These are phyloP conservation scores for Rapana venosa DNA, from an alignment of 2,888 invertebrate species.

Conservation along the genomic window DNA sequence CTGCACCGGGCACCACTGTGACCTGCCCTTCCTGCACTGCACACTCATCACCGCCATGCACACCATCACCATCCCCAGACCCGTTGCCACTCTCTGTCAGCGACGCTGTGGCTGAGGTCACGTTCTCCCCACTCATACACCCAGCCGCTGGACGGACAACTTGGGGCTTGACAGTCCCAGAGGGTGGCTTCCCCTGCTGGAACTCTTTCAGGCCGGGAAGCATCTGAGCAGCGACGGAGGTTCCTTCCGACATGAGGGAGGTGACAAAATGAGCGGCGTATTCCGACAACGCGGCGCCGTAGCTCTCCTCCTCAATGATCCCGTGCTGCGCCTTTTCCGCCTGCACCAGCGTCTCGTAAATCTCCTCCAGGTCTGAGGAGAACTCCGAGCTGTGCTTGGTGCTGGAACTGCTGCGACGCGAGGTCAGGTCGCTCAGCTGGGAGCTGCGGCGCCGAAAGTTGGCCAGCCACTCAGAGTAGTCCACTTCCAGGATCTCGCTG, in stretches of 20 bases:
- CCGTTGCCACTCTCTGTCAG: no score
- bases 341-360: slow-evolving; percentile 59
- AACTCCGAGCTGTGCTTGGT: slow-evolving; percentile 73
- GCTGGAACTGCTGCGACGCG: slow-evolving; percentile 79
- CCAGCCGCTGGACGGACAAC: slow-evolving; percentile 30
- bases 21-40: not conserved
- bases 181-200: slow-evolving; percentile 51
- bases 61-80: not conserved
- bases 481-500: slow-evolving; percentile 63
- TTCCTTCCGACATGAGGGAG: slow-evolving; percentile 61
- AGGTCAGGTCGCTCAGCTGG: slow-evolving; percentile 73
- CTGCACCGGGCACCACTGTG: not conserved
- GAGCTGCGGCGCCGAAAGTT: slow-evolving; percentile 72
- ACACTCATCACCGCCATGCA: not conserved
- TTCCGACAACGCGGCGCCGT: slow-evolving; percentile 56
- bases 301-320: slow-evolving; percentile 67
- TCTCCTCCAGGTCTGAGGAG: slow-evolving; percentile 75
- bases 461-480: slow-evolving; percentile 67
- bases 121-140: not conserved
- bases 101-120: not conserved
- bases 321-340: slow-evolving; percentile 66
- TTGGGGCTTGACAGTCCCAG: slow-evolving; percentile 52
- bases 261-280: slow-evolving; percentile 64
- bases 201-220: slow-evolving; percentile 57
- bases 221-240: slow-evolving; percentile 59